Base-by-base conservation (phyloP, 2,113 vertebrate genomes). In the Leucopsar rothschildi region DNA sequence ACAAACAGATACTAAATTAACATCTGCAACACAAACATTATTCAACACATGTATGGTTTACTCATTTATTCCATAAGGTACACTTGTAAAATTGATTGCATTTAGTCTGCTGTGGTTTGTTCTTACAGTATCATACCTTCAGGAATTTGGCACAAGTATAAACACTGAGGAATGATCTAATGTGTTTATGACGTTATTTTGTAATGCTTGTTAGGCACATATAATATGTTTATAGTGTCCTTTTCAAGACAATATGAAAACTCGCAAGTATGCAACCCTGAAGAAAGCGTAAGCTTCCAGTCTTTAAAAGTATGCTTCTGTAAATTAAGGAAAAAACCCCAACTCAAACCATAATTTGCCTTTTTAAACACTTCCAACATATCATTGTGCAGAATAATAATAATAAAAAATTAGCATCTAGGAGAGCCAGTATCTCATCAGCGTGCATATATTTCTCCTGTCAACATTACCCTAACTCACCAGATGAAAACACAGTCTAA, bases 61-160 rank as follows among this genome's bases (percentile, higher is more conserved):
- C 79, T 85, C 60, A 87, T 72, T 40, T 73, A 81, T 93, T 92
- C 93, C 90, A 31, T 86, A 90, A 94, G 72, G 86, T 81, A 79
- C 50, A 15, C 65, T 81, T 90, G 86, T 92, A 84, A 86, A 90
- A 56, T 47, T 57, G 88, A 92, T 86, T 78, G 79, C 60, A 28
- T 93, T 95, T 88, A 64, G 60, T 93, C 80, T 95, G 82, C 82
- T 78, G 64, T 66, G 77, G 86, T 93, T 96, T 94, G 65, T 81
- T 96, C 76, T 88, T 86, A 65, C 59, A 82, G 65, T 75, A 71
- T 93, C 72, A 88, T 96, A 90, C 90, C 88, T 92, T 95, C 78
- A 95, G 94, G 93, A 96, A 86, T 92, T 95, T 96, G 88, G 80
- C 94, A 71, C 72, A 84, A 88, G 72, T 86, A 82, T 92, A 94